phyloP scores from a whole-genome alignment of 2,797 vertebrate species.

The Cyprinella venusta region DNA sequence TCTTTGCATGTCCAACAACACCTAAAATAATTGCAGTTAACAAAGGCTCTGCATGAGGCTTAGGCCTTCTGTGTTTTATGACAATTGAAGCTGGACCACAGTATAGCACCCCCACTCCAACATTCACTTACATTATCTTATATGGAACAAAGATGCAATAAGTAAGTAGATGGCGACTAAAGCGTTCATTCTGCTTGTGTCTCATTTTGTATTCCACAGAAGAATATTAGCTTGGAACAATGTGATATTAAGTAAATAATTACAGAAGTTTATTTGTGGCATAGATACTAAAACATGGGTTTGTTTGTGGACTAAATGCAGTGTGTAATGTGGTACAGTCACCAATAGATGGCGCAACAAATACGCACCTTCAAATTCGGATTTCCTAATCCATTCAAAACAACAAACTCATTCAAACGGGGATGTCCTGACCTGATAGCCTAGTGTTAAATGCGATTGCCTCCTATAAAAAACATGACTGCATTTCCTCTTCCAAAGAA shows the following conservation, averaged over 20 bases:
- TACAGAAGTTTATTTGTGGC: neutral
- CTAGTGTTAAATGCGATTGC: neutral
- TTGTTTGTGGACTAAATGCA: neutral
- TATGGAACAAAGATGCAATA: neutral
- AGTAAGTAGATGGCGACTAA: neutral
- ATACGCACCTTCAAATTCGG: neutral
- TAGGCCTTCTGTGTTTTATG: neutral
- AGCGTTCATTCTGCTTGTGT: too few relatives aligned
- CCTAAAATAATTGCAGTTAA: neutral
- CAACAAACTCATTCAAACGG: neutral
- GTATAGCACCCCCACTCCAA: neutral
- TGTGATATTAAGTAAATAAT: neutral
- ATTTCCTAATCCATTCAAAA: neutral
- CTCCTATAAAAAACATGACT: neutral
- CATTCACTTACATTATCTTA: neutral
- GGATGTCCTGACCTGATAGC: neutral
- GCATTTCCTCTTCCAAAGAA: neutral
- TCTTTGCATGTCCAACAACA: neutral
- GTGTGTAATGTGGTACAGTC: conserved; percentile 27
- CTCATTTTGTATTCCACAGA: neutral
- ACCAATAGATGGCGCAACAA: conserved; percentile 51
- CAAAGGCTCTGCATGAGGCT: neutral
- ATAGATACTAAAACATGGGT: neutral
- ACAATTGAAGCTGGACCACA: neutral
- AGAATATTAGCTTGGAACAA: neutral